These are phyloP conservation scores for Tapirus terrestris DNA, from an alignment of 2,113 vertebrate genomes.

Conservation along the genomic window DNA sequence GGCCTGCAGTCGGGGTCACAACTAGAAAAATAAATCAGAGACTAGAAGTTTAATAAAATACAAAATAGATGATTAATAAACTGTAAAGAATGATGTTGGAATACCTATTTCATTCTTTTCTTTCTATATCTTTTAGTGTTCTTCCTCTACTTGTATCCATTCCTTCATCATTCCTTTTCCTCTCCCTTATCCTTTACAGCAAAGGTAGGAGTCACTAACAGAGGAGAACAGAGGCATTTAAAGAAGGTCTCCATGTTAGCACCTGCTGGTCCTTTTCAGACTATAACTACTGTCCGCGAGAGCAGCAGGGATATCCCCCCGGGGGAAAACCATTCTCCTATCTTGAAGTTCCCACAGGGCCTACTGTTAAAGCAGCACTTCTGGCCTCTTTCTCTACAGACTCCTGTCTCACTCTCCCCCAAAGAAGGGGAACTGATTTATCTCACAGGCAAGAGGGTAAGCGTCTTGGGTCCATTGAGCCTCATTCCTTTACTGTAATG, in stretches of 20 bases:
- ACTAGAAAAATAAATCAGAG: not conserved
- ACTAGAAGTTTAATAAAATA: not conserved
- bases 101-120: not conserved
- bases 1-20: not conserved
- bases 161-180: not conserved
- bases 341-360: not conserved
- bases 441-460: not conserved
- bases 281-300: too few relatives aligned
- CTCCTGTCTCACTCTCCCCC: not conserved
- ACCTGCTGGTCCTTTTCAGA: not conserved
- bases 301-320: not conserved
- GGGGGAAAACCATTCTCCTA: not conserved
- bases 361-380: not conserved
- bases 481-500: not conserved
- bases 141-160: not conserved
- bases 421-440: not conserved
- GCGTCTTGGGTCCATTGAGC: not conserved
- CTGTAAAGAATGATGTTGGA: conserved; percentile 1
- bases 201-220: not conserved
- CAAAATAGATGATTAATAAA: not conserved
- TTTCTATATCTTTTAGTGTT: not conserved
- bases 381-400: not conserved
- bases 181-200: not conserved
- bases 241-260: not conserved
- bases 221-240: not conserved